Evolutionary conservation across 2,113 vertebrate genomes (phyloP).

Genomic region (Pristiophorus japonicus): DNA sequence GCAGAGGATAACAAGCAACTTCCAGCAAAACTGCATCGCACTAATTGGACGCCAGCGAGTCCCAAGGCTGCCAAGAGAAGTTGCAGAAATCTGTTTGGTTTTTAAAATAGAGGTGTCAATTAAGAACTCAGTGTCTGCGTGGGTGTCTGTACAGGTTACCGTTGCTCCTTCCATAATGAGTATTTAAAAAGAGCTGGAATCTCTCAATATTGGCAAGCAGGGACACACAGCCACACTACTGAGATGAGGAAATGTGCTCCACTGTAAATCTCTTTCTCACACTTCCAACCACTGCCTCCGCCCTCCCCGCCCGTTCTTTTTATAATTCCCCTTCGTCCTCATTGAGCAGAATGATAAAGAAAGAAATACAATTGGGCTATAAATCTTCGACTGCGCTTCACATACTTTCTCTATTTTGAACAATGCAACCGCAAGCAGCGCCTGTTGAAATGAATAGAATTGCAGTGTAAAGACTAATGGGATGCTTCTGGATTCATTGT

Average conservation of each 20-base stretch:
- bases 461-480: not conserved
- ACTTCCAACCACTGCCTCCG: no score
- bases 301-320: not conserved
- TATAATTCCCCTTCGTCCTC: not conserved
- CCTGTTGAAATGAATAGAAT: not conserved
- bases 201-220: not conserved
- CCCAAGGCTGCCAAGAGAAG: slow-evolving; percentile 9
- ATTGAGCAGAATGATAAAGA: not conserved
- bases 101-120: slow-evolving; percentile 33
- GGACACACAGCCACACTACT: not conserved
- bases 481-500: not conserved
- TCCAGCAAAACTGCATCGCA: not conserved
- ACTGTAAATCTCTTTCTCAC: not conserved
- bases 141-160: not conserved
- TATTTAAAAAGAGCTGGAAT: not conserved
- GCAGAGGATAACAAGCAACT: slow-evolving; percentile 29
- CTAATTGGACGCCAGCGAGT: slow-evolving; percentile 28
- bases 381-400: not conserved
- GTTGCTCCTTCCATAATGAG: not conserved
- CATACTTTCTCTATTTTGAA: not conserved
- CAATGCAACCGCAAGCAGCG: not conserved
- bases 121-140: not conserved
- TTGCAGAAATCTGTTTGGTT: slow-evolving; percentile 31
- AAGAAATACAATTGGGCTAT: not conserved
- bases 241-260: not conserved